These are phyloP conservation scores for Crypturellus tataupa DNA, from an alignment of 2,797 vertebrate species.

Conservation along the genomic window DNA sequence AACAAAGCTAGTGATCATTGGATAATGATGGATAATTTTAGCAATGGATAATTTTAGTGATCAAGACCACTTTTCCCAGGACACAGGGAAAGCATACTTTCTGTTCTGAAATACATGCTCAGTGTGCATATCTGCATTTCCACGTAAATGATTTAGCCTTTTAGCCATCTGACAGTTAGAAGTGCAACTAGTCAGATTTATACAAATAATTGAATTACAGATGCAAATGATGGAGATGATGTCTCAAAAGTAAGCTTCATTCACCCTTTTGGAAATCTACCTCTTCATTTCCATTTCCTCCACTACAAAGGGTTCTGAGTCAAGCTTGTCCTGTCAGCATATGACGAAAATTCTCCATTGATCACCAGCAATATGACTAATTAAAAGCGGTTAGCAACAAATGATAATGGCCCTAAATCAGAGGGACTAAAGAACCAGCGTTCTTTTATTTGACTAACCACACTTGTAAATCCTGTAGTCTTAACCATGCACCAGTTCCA, in stretches of 20 bases:
- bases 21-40: background rate
- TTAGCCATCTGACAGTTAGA: background rate
- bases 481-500: background rate
- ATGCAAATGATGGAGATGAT: too few species aligned
- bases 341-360: background rate
- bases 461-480: background rate
- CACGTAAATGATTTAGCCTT: background rate
- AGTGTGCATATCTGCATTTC: background rate
- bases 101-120: background rate
- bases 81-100: background rate
- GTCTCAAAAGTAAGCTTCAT: background rate
- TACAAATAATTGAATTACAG: background rate
- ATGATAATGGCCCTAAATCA: background rate
- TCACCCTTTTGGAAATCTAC: background rate
- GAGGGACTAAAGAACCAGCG: background rate
- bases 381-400: background rate
- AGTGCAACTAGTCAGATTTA: background rate
- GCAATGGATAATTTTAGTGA: background rate
- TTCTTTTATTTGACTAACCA: background rate
- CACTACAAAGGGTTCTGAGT: background rate
- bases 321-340: background rate
- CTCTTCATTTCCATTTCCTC: background rate
- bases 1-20: background rate
- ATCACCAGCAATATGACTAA: background rate
- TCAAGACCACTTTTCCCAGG: background rate